These are phyloP conservation scores for Netelia melanura DNA, from an alignment of 2,888 invertebrate genomes.

Conservation along the genomic window DNA sequence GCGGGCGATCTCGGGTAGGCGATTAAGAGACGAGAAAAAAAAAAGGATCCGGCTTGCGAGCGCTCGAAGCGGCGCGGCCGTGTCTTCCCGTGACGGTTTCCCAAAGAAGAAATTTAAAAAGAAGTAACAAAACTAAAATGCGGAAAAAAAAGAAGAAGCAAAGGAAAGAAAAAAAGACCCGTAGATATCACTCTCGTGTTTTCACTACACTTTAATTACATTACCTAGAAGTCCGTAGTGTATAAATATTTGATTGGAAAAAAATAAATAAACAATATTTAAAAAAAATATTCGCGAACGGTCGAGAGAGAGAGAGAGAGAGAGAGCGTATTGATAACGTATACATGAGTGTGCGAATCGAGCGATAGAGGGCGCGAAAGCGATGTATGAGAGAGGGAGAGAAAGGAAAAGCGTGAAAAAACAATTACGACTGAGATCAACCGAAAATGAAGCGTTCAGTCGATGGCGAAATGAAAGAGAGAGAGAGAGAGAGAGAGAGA, in stretches of 20 bases:
- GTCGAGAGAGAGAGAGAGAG: conserved; percentile 48
- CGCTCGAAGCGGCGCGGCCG: conserved; percentile 60
- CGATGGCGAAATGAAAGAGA: conserved; percentile 6
- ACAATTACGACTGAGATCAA: conserved; percentile 45
- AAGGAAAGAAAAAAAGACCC: conserved; percentile 39
- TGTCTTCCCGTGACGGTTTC: conserved; percentile 62
- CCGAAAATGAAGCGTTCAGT: conserved; percentile 54
- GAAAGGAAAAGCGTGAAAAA: conserved; percentile 34
- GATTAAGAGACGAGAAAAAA: conserved; percentile 15
- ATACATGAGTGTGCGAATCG: conserved; percentile 47
- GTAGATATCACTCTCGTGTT: conserved; percentile 74
- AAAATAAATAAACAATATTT: conserved; percentile 23
- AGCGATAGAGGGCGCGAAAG: conserved; percentile 49
- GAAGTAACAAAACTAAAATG: no score
- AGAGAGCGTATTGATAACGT: conserved; percentile 39
- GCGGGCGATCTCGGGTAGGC: conserved; percentile 57
- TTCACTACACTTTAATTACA: conserved; percentile 73
- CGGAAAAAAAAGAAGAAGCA: conserved; percentile 23
- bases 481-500: conserved; percentile 2
- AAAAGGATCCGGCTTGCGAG: conserved; percentile 56
- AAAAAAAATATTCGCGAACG: conserved; percentile 48
- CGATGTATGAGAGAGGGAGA: conserved; percentile 35
- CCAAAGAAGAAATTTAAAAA: neutral
- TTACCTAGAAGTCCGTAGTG: conserved; percentile 65
- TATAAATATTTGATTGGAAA: conserved; percentile 52